Evolutionary conservation across 1,140 invertebrate species (phyloP).

Genomic region (Aphaenogaster rudis): DNA sequence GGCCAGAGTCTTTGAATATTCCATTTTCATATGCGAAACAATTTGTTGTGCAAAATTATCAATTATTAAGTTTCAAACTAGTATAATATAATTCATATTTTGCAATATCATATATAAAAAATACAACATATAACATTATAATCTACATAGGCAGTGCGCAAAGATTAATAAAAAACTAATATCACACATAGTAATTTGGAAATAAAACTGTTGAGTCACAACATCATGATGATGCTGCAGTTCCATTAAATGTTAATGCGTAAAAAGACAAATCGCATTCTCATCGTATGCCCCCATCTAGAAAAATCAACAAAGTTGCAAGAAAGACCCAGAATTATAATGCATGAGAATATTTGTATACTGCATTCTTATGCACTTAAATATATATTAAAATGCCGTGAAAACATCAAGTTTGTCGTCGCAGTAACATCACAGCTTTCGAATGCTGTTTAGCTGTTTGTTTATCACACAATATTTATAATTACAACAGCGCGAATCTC

Average conservation of each 20-base stretch:
- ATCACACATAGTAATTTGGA: conserved; percentile 56
- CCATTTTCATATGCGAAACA: conserved; percentile 53
- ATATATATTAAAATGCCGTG: conserved; percentile 9
- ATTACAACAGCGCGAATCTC: conserved; percentile 29
- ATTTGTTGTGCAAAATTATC: conserved; percentile 68
- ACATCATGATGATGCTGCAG: neutral
- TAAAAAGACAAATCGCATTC: neutral
- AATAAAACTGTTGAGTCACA: conserved; percentile 14
- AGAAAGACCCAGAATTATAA: conserved; percentile 23
- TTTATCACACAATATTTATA: conserved; percentile 14
- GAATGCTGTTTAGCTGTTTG: conserved; percentile 30
- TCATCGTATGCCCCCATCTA: neutral
- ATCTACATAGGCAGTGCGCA: conserved; percentile 39
- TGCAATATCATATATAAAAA: conserved; percentile 9
- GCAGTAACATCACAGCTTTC: conserved; percentile 52
- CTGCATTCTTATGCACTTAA: conserved; percentile 9
- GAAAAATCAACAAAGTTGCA: neutral
- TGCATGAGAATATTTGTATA: conserved; percentile 22
- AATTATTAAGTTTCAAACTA: conserved; percentile 33
- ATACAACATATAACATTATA: conserved; percentile 24
- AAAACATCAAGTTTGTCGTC: conserved; percentile 45
- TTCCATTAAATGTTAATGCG: conserved; percentile 14
- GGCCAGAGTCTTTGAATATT: conserved; percentile 65
- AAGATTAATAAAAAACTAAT: conserved; percentile 26
- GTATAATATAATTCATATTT: neutral